Conservation (phyloP, 2,888 invertebrate genomes). For the Coenonympha arcania region DNA sequence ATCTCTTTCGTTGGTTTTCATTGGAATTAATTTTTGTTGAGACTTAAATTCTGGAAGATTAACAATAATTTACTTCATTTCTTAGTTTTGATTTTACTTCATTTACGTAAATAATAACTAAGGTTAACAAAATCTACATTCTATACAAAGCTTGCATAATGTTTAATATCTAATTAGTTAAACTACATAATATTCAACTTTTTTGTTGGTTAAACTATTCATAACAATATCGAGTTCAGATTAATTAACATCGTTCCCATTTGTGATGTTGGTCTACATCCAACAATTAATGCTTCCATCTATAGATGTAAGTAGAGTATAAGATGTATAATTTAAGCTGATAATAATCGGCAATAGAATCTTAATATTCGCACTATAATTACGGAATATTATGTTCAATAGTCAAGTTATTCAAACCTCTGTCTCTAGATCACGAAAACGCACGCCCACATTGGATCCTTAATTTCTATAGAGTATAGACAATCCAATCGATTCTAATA, state of each 20-base stretch:
- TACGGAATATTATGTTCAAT: conserved; percentile 3
- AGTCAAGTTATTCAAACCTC: background rate
- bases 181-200: too few species aligned
- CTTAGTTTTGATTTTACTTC: too few species aligned
- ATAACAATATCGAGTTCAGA: background rate
- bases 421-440: background rate
- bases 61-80: too few species aligned
- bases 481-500: background rate
- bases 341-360: conserved; percentile 1
- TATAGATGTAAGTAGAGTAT: background rate
- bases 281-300: background rate
- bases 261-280: background rate
- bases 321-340: conserved; percentile 1
- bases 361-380: conserved; percentile 8
- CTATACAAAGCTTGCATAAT: too few species aligned
- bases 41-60: too few species aligned
- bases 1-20: too few species aligned
- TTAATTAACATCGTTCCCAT: background rate
- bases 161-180: too few species aligned
- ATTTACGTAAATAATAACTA: too few species aligned
- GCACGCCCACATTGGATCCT: background rate
- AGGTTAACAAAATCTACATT: too few species aligned
- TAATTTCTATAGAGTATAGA: background rate
- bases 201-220: background rate
- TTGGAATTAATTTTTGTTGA: too few species aligned